Evolutionary conservation across 2,113 vertebrate species (phyloP).

Genomic region (Microtus richardsoni): DNA sequence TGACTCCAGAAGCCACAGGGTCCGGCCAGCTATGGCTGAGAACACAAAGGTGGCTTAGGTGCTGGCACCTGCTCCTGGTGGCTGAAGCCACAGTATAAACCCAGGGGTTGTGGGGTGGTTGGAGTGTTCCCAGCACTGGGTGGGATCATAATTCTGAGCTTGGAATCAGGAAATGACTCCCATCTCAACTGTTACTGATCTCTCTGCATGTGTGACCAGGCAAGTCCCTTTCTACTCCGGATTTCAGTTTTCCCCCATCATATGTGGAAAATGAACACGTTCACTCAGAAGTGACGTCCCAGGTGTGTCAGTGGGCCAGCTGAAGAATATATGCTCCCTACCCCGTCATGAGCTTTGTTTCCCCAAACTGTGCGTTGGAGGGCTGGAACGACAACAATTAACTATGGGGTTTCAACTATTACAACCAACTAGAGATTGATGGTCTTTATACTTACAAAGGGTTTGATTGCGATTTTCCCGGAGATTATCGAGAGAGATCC

Average conservation of each 20-base stretch:
- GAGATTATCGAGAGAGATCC: constrained; percentile 61
- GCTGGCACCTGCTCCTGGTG: neutral
- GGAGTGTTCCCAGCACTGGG: neutral
- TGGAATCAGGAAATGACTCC: neutral
- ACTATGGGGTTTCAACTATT: neutral
- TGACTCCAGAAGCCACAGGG: neutral
- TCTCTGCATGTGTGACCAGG: neutral
- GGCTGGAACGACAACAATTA: neutral
- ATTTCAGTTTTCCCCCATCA: neutral
- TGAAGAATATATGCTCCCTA: neutral
- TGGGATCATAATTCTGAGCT: neutral
- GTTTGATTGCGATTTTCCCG: constrained; percentile 50
- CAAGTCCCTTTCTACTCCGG: neutral
- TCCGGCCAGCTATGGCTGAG: neutral
- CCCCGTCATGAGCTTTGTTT: neutral
- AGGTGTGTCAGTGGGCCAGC: neutral
- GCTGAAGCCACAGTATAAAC: neutral
- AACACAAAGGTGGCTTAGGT: fast-evolving
- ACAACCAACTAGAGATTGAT: neutral
- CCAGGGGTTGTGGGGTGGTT: neutral
- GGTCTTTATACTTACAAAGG: constrained; percentile 64
- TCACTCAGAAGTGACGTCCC: neutral
- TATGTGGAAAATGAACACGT: neutral
- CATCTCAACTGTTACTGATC: neutral
- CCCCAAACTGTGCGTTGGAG: neutral